These are phyloP conservation scores for Pelochelys cantorii DNA, from an alignment of 2,797 vertebrate species.

Conservation along the genomic window DNA sequence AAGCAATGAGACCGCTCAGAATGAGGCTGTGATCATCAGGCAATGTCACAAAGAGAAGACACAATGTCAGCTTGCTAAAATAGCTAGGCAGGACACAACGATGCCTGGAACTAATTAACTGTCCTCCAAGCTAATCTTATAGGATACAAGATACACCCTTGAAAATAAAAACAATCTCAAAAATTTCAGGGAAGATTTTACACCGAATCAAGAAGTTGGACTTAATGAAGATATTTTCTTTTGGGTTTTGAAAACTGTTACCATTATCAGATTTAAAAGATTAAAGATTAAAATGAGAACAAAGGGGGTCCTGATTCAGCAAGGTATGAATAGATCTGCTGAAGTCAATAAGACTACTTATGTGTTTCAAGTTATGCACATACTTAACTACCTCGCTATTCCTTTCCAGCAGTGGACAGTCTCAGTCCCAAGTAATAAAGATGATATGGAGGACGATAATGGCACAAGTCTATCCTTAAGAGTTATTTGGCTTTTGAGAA, in stretches of 20 bases:
- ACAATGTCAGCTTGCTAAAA: background rate
- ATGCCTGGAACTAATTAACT: background rate
- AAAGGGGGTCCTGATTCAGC: background rate
- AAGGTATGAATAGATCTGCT: background rate
- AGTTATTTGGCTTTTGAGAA: background rate
- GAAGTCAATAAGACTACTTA: background rate
- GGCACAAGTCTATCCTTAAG: background rate
- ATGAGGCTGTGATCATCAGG: background rate
- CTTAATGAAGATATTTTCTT: background rate
- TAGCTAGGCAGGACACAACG: background rate
- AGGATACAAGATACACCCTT: background rate
- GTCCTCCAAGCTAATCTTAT: background rate
- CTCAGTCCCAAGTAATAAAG: constrained; percentile 10
- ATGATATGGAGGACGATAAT: background rate
- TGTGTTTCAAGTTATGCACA: background rate
- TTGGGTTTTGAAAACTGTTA: background rate
- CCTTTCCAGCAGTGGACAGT: background rate
- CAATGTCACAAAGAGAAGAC: background rate
- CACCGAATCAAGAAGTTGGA: background rate
- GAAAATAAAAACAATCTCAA: background rate
- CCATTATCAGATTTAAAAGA: background rate
- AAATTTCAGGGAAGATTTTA: background rate
- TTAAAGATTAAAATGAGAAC: background rate
- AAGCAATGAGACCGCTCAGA: background rate
- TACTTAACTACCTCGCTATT: background rate